These are phyloP conservation scores for Oophaga sylvatica DNA, from an alignment of 2,797 vertebrate genomes.

Conservation along the genomic window DNA sequence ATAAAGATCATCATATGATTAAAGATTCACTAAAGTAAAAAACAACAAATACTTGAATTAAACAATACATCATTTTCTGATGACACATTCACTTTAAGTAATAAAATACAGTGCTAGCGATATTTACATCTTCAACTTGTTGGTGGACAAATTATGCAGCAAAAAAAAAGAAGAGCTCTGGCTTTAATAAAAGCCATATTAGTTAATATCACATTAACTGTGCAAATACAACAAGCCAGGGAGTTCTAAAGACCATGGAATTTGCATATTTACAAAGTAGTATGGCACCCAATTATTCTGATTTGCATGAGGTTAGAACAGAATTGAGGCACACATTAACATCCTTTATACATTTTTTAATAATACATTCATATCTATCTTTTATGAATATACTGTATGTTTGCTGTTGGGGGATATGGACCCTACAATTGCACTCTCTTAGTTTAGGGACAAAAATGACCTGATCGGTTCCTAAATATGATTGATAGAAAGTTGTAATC, in stretches of 20 bases:
- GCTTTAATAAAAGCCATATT: slow-evolving; percentile 29
- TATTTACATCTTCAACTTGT: not conserved
- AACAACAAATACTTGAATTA: too few relatives aligned
- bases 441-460: not conserved
- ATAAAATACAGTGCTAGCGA: not conserved
- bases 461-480: too few relatives aligned
- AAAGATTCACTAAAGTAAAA: too few relatives aligned
- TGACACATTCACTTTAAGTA: too few relatives aligned
- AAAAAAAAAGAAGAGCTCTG: not conserved
- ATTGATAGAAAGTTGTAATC: too few relatives aligned
- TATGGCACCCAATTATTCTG: not conserved
- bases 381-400: not conserved
- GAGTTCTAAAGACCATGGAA: slow-evolving; percentile 17
- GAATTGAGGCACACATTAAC: not conserved
- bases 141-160: not conserved
- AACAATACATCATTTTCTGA: too few relatives aligned
- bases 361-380: not conserved
- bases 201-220: slow-evolving; percentile 24
- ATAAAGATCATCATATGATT: too few relatives aligned
- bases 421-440: not conserved
- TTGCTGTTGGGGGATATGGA: not conserved
- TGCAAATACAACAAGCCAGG: slow-evolving; percentile 31
- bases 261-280: slow-evolving; percentile 39
- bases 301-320: not conserved
- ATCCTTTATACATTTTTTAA: not conserved